phyloP scores from a whole-genome alignment of 2,797 vertebrate genomes.

The Bradypus variegatus region DNA sequence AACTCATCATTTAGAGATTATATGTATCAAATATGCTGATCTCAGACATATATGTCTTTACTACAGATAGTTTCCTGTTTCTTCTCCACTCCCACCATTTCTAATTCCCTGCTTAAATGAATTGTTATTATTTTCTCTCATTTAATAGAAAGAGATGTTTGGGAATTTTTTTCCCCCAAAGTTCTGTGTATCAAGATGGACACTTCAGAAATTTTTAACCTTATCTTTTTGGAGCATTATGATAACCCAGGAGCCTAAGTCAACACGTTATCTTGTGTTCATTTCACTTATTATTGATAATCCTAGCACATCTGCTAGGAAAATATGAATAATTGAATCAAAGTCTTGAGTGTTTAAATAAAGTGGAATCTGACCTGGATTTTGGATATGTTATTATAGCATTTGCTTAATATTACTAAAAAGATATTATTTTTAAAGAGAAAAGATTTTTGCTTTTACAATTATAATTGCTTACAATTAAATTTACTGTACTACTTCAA shows the following conservation, averaged over 20 bases:
- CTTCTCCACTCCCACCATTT: not conserved
- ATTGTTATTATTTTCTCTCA: not conserved
- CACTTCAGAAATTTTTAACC: not conserved
- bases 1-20: not conserved
- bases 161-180: not conserved
- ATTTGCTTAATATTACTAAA: constrained; percentile 5
- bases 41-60: not conserved
- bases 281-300: not conserved
- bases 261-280: not conserved
- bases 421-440: not conserved
- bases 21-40: not conserved
- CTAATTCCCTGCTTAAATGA: not conserved
- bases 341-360: constrained; percentile 25
- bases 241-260: not conserved
- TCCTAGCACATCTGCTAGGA: not conserved
- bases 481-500: not conserved
- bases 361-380: constrained; percentile 1
- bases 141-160: not conserved
- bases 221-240: not conserved
- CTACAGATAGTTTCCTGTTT: not conserved
- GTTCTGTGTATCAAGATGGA: not conserved
- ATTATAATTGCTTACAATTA: not conserved
- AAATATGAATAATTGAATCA: constrained; percentile 24
- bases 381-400: not conserved
- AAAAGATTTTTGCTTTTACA: not conserved